These are phyloP conservation scores for Phymastichus coffea DNA, from an alignment of 1,140 invertebrate genomes.

Conservation along the genomic window DNA sequence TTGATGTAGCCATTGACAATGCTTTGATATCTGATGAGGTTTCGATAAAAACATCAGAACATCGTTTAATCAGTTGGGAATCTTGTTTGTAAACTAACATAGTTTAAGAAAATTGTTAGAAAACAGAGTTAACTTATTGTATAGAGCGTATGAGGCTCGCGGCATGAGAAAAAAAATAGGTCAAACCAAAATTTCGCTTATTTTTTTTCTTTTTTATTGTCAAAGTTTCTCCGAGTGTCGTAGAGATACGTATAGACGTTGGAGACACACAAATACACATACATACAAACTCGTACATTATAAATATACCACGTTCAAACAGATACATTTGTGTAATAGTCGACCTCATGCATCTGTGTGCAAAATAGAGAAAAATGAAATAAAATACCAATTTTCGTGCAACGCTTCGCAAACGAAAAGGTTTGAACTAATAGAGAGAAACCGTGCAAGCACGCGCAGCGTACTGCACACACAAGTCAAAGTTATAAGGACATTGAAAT, in stretches of 20 bases:
- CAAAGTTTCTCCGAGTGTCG: slow-evolving; percentile 3
- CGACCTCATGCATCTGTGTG: slow-evolving; percentile 17
- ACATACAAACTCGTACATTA: not conserved
- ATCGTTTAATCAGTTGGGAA: too few species aligned
- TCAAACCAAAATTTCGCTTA: too few species aligned
- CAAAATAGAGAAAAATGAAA: slow-evolving; percentile 6
- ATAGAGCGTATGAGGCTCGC: too few species aligned
- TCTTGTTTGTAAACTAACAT: too few species aligned
- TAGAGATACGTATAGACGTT: not conserved
- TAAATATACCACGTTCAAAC: not conserved
- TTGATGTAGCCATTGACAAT: slow-evolving; percentile 9
- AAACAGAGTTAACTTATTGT: too few species aligned
- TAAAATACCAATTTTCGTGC: slow-evolving; percentile 2
- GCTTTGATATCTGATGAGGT: too few species aligned
- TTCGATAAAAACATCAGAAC: too few species aligned
- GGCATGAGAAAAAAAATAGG: too few species aligned
- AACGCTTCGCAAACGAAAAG: not conserved
- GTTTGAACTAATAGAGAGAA: not conserved
- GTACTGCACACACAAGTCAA: too few species aligned
- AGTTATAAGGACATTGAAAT: too few species aligned
- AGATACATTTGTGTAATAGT: slow-evolving; percentile 19
- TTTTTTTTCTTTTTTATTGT: too few species aligned
- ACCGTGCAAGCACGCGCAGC: not conserved
- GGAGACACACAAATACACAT: not conserved
- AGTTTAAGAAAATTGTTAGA: too few species aligned